These are phyloP conservation scores for Troides oblongomaculatus DNA, from an alignment of 2,888 invertebrate genomes.

Conservation along the genomic window DNA sequence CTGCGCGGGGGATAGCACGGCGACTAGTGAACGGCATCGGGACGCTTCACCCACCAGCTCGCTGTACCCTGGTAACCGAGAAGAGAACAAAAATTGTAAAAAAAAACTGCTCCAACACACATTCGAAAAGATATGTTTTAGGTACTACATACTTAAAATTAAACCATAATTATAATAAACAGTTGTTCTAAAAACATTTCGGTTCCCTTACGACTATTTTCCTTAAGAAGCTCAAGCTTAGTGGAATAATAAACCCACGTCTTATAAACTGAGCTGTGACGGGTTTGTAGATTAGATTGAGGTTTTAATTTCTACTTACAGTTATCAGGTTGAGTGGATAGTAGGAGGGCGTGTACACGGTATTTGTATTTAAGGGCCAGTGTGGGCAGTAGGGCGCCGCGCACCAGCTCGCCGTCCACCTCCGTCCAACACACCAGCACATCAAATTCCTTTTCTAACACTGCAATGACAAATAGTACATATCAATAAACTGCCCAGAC, in stretches of 20 bases:
- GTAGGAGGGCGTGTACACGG: conserved; percentile 79
- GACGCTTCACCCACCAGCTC: conserved; percentile 63
- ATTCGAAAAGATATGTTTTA: not conserved
- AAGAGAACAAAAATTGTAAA: not conserved
- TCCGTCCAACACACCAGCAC: conserved; percentile 82
- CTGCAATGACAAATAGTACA: conserved; percentile 40
- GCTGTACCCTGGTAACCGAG: conserved; percentile 64
- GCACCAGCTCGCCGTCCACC: conserved; percentile 82
- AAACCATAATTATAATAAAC: not conserved
- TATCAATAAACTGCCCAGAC: not conserved
- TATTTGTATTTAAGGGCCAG: conserved; percentile 83
- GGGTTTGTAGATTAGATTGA: too few species aligned
- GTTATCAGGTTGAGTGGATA: conserved; percentile 73
- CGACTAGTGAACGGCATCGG: conserved; percentile 68
- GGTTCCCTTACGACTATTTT: too few species aligned
- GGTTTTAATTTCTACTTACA: conserved; percentile 62
- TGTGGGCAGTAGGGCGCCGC: conserved; percentile 82
- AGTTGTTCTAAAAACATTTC: too few species aligned
- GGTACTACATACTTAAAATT: not conserved
- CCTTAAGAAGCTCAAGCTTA: too few species aligned
- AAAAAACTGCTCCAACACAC: not conserved
- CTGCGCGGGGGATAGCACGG: conserved; percentile 70
- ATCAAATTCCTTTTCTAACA: conserved; percentile 80
- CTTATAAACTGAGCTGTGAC: too few species aligned
- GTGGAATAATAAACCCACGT: too few species aligned